Base-by-base conservation (phyloP, 2,888 invertebrate species). In the Palloptera scutellata region DNA sequence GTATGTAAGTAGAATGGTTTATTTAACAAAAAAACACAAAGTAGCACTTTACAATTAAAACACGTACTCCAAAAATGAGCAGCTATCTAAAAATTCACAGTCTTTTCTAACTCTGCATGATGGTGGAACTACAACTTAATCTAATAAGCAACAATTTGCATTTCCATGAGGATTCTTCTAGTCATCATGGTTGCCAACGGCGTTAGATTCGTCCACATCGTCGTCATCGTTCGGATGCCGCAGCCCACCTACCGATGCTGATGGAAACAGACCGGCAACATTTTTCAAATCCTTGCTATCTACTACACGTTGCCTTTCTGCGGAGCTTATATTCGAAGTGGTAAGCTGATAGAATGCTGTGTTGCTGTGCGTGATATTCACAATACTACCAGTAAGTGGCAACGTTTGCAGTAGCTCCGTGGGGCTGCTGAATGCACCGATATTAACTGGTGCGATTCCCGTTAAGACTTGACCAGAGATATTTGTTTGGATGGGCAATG, bases 401-500 rank as follows among this genome's bases (percentile, higher is more conserved):
- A 85, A 73, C 0, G 84, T 78, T 62, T 77, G 69, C 20, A 85
- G 68, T 62, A 85, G 73, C 61, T 85, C 83, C n/a, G 79, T 73
- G 1, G 83, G 76, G 73, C 81, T 82, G 71, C 83, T 79, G 43
- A 85, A 83, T 6, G 84, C 82, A 8, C 87, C 86, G 67, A 87
- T 82, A 70, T 86, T 85, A 1, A 86, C 78, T 0, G 87, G 87
- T 1, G 87, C 85, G 61, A 88, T 83, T 8, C 87, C 88, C 0
- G 88, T 88, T 1, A 88, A 79, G 1, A 87, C 83, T 70, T 87
- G 86, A 0, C 88, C 87, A 62, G 86, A 86, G 40, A 88, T 81
- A 72, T 88, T 88, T 1, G 88, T 87, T 75, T 88, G 87, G 15
- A 88, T 83, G 52, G 88, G 88, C 43, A 87, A 69, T 10, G 88